These are phyloP conservation scores for Polydesmus complanatus DNA, from an alignment of 2,888 invertebrate species.

Conservation along the genomic window DNA sequence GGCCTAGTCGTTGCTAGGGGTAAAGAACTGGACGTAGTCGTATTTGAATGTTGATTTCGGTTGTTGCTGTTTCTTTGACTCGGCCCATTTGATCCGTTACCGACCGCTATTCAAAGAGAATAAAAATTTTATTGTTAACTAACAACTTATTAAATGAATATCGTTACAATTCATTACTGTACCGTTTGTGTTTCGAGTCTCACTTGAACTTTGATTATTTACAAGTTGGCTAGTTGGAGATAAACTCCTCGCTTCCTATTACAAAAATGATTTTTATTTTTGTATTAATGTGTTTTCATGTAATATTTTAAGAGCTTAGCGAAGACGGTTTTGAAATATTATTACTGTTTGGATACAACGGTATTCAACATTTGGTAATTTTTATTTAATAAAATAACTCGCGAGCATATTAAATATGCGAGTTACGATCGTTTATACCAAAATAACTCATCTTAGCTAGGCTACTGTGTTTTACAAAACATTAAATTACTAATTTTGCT, in stretches of 20 bases:
- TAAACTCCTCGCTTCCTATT: neutral
- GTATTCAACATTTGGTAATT: too few relatives aligned
- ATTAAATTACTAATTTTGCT: slow-evolving; percentile 3
- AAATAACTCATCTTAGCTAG: too few relatives aligned
- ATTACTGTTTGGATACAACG: too few relatives aligned
- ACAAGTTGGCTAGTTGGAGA: neutral
- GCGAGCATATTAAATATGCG: too few relatives aligned
- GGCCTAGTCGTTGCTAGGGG: neutral
- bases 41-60: neutral
- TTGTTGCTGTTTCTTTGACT: neutral
- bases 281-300: too few relatives aligned
- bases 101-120: neutral
- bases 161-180: too few relatives aligned
- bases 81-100: neutral
- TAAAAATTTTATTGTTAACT: neutral
- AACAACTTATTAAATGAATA: neutral
- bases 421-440: too few relatives aligned
- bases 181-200: too few relatives aligned
- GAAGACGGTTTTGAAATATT: too few relatives aligned
- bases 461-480: neutral
- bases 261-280: neutral
- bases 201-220: neutral
- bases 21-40: neutral
- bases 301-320: too few relatives aligned
- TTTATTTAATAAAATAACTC: too few relatives aligned